A percentile compares a stretch with the other conserved stretches of the same genome.
These are phyloP conservation scores for Rhabdornis inornatus DNA, from an alignment of 2,113 vertebrate species.

Conservation along the genomic window DNA sequence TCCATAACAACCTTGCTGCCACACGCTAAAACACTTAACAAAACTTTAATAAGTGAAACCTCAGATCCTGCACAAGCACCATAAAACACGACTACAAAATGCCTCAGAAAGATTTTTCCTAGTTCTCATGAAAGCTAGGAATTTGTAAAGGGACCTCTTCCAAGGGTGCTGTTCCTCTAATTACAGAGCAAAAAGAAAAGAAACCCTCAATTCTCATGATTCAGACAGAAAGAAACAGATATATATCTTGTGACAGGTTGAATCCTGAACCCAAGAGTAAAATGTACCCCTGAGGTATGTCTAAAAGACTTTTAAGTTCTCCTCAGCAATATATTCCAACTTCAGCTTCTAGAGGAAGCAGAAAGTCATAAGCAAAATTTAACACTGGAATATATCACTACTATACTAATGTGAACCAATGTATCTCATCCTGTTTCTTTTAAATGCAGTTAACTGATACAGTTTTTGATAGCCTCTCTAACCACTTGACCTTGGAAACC, in stretches of 20 bases:
- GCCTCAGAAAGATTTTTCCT: not conserved
- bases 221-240: not conserved
- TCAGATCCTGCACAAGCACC: not conserved
- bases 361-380: not conserved
- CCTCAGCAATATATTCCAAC: not conserved
- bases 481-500: not conserved
- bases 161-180: not conserved
- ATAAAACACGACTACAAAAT: not conserved
- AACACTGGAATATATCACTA: not conserved
- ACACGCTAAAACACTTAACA: not conserved
- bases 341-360: not conserved
- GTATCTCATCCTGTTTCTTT: not conserved
- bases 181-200: not conserved
- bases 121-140: not conserved
- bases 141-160: not conserved
- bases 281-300: not conserved
- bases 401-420: not conserved
- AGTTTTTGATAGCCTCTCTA: not conserved
- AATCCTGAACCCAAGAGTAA: not conserved
- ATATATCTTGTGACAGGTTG: not conserved
- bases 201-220: not conserved
- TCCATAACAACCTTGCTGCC: not conserved
- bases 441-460: not conserved
- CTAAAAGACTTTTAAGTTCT: not conserved
- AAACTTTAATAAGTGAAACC: not conserved